Base-by-base conservation (phyloP, 2,888 invertebrate genomes). In the Phymatocera aterrima region DNA sequence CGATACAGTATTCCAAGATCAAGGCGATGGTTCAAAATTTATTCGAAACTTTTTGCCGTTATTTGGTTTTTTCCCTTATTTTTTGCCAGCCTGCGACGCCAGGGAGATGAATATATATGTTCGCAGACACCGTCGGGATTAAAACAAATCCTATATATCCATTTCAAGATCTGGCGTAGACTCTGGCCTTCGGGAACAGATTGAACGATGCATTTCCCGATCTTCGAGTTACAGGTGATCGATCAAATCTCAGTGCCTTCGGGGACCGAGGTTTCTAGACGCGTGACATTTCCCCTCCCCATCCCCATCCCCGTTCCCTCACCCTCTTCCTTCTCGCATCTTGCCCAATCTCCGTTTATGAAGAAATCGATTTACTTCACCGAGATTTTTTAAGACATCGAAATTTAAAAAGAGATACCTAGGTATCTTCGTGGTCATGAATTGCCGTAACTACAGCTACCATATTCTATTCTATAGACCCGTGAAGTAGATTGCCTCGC, bases 131-230 rank as follows among this genome's bases (percentile, higher is more conserved):
- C 72, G 72, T 72, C 72, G 72, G 72, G 72, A 72, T 72, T 72
- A 51, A 72, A 72, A 72, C 72, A 72, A 72, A 72, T 51, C 72
- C 51, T 72, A 72, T 72, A 51, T 72, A 72, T 51, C 51, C 48
- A 34, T 70, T 31, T 70, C 48, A 48, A 43, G 21, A 48, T 21
- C 70, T 70, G 48, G 46, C 51, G 70, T 12, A 72, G 68, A 68
- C 10, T 43, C 68, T 68, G 46, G 72, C 48, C 51, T 51, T 34
- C 31, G 72, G 12, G 72, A 51, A 34, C 72, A 72, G 72, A 72
- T 72, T 72, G 72, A 51, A 72, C 72, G 72, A 72, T 72, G 72
- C 48, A 72, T 72, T 72, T 72, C 72, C 51, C 72, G 72, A 72
- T 72, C 72, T 72, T 51, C 31, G 31, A 34, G 72, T 43, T 72